Percentiles rank a stretch among this genome's conserved stretches.
Evolutionary conservation across 2,113 vertebrate genomes (phyloP).

Genomic region (Zapornia atra): DNA sequence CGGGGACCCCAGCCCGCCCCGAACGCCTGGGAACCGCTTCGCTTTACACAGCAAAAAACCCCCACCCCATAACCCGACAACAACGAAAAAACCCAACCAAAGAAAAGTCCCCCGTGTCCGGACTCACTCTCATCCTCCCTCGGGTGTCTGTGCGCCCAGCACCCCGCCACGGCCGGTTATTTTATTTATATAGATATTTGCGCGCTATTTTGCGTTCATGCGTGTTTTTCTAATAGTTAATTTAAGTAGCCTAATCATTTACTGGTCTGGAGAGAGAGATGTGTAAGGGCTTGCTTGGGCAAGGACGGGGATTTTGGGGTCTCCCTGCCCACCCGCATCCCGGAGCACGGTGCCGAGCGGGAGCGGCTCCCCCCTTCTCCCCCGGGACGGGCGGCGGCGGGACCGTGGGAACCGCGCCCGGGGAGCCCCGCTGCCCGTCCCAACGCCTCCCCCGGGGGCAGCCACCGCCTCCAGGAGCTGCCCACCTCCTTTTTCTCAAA

Average conservation of each 20-base stretch:
- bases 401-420: neutral
- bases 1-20: neutral
- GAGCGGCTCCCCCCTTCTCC: neutral
- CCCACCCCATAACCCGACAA: no score
- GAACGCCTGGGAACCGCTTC: neutral
- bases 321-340: neutral
- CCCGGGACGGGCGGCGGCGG: neutral
- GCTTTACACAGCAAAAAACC: neutral
- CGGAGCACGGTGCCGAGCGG: neutral
- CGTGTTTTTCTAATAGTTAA: rapidly evolving
- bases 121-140: neutral
- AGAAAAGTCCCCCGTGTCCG: rapidly evolving
- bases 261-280: rapidly evolving
- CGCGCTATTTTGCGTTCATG: neutral
- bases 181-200: no score
- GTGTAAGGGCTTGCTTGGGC: neutral
- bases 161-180: neutral
- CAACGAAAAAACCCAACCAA: no score
- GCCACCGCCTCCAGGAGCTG: no score
- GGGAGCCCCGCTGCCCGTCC: neutral
- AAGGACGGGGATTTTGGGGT: neutral
- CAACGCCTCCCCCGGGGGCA: no score
- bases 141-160: neutral
- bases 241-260: neutral
- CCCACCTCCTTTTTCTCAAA: neutral